Evolutionary conservation across 1,140 invertebrate genomes (phyloP).

Genomic region (Drosophila seguyi): DNA sequence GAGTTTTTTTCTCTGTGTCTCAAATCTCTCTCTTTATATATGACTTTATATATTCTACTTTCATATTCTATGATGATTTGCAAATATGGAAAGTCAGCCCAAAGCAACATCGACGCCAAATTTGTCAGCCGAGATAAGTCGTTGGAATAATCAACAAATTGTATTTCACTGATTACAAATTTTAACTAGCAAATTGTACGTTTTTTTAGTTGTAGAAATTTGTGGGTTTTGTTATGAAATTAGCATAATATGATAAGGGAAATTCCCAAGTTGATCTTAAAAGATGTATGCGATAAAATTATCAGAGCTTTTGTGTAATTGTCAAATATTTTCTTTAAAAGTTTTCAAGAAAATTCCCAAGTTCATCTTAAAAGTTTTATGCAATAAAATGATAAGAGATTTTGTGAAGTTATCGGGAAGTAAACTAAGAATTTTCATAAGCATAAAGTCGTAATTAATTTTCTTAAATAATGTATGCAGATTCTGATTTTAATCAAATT

Average conservation of each 20-base stretch:
- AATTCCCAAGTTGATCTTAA: conserved; percentile 1
- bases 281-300: not conserved
- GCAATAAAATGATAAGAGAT: no score
- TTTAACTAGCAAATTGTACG: not conserved
- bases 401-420: no score
- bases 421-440: no score
- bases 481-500: no score
- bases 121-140: conserved; percentile 1
- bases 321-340: not conserved
- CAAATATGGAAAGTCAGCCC: conserved; percentile 37
- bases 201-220: not conserved
- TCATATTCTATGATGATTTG: conserved; percentile 65
- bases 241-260: conserved; percentile 21
- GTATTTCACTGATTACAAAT: conserved; percentile 16
- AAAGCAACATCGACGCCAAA: conserved; percentile 16
- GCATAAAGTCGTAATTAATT: no score
- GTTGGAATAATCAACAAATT: conserved; percentile 21
- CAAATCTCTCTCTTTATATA: not conserved
- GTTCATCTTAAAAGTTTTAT: not conserved
- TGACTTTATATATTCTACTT: not conserved
- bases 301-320: not conserved
- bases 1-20: not conserved
- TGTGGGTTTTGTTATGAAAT: conserved; percentile 1
- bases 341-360: not conserved
- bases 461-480: no score